Percentiles rank a stretch among this genome's conserved stretches.
These are phyloP conservation scores for Carollia perspicillata DNA, from an alignment of 2,113 vertebrate species.

Conservation along the genomic window DNA sequence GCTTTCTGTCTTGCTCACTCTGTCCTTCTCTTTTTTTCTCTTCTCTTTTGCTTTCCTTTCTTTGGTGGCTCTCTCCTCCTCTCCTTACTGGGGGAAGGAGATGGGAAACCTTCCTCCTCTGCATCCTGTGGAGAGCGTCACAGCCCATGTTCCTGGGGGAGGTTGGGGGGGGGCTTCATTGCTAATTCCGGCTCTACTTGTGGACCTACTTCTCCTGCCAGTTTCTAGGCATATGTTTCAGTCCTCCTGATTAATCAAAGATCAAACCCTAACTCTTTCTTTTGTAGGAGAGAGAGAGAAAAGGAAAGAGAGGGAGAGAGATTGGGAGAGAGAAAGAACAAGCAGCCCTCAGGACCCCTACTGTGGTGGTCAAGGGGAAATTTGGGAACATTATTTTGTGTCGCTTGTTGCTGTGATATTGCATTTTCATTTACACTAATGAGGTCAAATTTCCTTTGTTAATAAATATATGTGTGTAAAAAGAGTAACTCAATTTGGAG, in stretches of 20 bases:
- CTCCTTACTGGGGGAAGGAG: background rate
- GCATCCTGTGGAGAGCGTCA: background rate
- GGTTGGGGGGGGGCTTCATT: background rate
- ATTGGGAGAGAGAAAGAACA: background rate
- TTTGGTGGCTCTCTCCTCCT: background rate
- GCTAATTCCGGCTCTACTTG: background rate
- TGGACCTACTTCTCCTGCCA: background rate
- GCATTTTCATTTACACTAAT: background rate
- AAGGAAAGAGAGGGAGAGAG: background rate
- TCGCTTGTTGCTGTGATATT: background rate
- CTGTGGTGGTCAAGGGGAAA: background rate
- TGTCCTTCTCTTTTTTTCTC: background rate
- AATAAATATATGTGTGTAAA: background rate
- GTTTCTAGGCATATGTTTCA: background rate
- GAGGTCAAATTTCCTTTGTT: background rate
- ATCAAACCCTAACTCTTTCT: background rate
- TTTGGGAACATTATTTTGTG: background rate
- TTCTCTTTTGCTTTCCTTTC: background rate
- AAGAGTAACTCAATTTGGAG: background rate
- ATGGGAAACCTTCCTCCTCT: background rate
- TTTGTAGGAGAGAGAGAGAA: background rate
- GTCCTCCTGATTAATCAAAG: background rate
- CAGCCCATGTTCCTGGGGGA: no score
- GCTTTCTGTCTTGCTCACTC: background rate
- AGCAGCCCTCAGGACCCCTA: background rate